phyloP scores from a whole-genome alignment of 2,113 vertebrate species.

The Perccottus glenii region DNA sequence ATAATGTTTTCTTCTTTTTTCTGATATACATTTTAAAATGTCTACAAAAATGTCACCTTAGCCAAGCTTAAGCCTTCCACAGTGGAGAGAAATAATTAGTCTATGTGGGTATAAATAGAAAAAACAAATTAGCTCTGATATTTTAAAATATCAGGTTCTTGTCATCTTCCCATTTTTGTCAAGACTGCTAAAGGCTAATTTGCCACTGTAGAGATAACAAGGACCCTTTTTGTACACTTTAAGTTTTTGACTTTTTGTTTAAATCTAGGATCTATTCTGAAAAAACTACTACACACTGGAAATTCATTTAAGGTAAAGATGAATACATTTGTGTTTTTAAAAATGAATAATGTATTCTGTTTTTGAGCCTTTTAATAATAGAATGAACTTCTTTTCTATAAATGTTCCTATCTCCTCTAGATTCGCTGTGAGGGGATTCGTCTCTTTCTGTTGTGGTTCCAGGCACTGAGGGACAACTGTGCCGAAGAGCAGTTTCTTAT shows the following conservation, averaged over 20 bases:
- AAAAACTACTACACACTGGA: conserved; percentile 99
- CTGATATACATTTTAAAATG: conserved; percentile 33
- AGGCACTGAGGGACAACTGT: conserved; percentile 94
- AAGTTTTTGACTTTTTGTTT: background rate
- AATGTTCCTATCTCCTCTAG: conserved; percentile 64
- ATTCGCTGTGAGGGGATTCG: conserved; percentile 97
- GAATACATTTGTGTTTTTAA: background rate
- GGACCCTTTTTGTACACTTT: background rate
- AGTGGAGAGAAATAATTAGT: conserved; percentile 74
- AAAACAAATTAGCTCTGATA: conserved; percentile 72
- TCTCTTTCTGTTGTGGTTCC: conserved; percentile 96
- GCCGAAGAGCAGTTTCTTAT: conserved; percentile 94
- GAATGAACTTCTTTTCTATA: background rate
- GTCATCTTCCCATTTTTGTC: conserved; percentile 27
- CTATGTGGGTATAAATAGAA: conserved; percentile 64
- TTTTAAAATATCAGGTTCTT: conserved; percentile 50
- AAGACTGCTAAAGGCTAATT: conserved; percentile 51
- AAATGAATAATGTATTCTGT: background rate
- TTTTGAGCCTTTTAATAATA: background rate
- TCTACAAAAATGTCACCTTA: conserved; percentile 40
- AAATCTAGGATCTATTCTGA: conserved; percentile 90
- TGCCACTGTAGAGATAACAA: conserved; percentile 13
- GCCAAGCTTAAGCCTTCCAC: conserved; percentile 49
- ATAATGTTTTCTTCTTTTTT: conserved; percentile 6
- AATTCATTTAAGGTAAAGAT: conserved; percentile 93